phyloP scores from a whole-genome alignment of 2,797 vertebrate species.

The Lates japonicus region DNA sequence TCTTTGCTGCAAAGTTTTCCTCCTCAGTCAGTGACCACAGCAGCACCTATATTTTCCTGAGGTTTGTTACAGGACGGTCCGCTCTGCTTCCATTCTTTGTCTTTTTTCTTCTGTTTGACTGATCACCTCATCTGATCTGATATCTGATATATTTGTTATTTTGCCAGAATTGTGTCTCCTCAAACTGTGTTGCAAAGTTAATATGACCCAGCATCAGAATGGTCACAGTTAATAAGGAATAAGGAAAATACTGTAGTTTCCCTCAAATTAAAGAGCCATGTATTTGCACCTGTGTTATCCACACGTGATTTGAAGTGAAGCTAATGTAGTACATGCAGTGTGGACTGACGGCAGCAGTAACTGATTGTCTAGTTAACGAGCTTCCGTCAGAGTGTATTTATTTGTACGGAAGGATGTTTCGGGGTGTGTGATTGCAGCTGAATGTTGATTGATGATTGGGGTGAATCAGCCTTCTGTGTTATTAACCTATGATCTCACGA shows the following conservation, averaged over 20 bases:
- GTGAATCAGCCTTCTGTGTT: constrained; percentile 22
- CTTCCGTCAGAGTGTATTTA: not conserved
- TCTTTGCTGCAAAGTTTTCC: not conserved
- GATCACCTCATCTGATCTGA: no score
- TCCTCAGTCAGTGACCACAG: not conserved
- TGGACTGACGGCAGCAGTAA: constrained; percentile 12
- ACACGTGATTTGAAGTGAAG: constrained; percentile 9
- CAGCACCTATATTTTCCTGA: no score
- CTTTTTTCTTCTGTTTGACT: not conserved
- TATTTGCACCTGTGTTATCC: not conserved
- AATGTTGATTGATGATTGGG: constrained; percentile 33
- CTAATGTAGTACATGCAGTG: not conserved
- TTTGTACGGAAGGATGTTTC: constrained; percentile 21
- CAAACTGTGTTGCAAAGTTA: not conserved
- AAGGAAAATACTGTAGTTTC: not conserved
- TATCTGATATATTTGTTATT: not conserved
- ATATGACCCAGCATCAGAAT: not conserved
- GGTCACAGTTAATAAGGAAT: not conserved
- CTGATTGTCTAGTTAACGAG: constrained; percentile 39
- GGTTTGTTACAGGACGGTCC: not conserved
- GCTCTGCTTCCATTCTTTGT: not conserved
- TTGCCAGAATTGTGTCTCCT: not conserved
- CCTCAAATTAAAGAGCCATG: no score
- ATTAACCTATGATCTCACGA: constrained; percentile 13
- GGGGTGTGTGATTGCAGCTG: constrained; percentile 20